Base-by-base conservation (phyloP, 2,797 vertebrate genomes). In the Chelon labrosus region DNA sequence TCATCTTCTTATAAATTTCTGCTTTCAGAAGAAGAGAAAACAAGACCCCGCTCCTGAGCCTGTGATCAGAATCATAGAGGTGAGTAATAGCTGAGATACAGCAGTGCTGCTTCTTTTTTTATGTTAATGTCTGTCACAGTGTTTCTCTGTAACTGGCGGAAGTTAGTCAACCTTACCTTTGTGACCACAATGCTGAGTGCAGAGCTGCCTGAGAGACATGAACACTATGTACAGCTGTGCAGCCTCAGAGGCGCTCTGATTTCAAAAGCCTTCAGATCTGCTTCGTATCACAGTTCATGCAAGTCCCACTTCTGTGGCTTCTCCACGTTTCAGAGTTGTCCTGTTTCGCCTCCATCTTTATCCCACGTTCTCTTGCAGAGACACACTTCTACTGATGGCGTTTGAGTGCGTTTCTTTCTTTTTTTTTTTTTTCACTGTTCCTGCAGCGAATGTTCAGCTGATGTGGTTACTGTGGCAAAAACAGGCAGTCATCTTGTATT, bases 11-110 rank as follows among this genome's bases (percentile, higher is more conserved):
- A 22, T 79, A 11, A 3, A 66, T 77, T 73, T 87, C 51, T 89
- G 17, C 59, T 83, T 89, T 82, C 86, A 95, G 95, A 96, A 95
- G 72, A 95, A 96, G 83, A 93, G 94, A 89, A 96, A 96, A 89
- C 95, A 96, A 87, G 93, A 95, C 35, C 82, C 88, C 1, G 56
- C 73, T 39, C 72, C 83, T 69, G 89, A 87, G 44, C 68, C 83
- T 77, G 88, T 81, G 68, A 85, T 84, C 75, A 80, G 91, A 85
- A 91, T 92, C 76, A 65, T 65, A 46, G 94, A 95, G 86, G 94
- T 94, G 87, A 92, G 91, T 73, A 62, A 65, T 22, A 12, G 59
- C 38, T 57, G 41, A 70, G 4, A 70, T 12, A 6, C 41, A 19
- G 27, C 56, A 5, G 8, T 7, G 46, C 2, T 41, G 17, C 63